phyloP scores from a whole-genome alignment of 2,888 invertebrate genomes.

The Drosophila barbarae region DNA sequence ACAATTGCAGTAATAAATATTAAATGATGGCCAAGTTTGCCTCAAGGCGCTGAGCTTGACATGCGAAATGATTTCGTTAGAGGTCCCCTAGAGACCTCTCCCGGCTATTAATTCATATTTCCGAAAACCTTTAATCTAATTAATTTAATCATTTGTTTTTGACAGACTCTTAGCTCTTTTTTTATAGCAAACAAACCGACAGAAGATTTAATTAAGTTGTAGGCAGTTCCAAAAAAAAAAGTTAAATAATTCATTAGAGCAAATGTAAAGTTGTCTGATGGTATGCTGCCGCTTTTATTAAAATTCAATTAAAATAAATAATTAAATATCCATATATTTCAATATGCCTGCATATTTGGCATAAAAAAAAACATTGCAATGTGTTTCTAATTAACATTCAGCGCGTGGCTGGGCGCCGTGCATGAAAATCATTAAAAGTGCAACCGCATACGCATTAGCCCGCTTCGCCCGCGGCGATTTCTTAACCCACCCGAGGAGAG shows the following conservation, averaged over 20 bases:
- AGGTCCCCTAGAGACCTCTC: neutral
- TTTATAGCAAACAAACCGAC: neutral
- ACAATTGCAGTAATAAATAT: conserved; percentile 50
- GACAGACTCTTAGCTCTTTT: neutral
- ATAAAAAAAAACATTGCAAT: conserved; percentile 19
- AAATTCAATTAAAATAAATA: conserved; percentile 59
- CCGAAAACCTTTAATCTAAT: neutral
- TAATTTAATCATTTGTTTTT: conserved; percentile 1
- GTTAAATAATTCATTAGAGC: conserved; percentile 12
- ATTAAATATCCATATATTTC: conserved; percentile 43
- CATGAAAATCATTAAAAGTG: conserved; percentile 40
- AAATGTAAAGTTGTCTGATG: conserved; percentile 11
- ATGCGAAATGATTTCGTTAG: conserved; percentile 21
- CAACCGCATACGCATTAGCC: conserved; percentile 33
- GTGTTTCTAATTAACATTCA: conserved; percentile 68
- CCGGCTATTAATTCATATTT: conserved; percentile 2
- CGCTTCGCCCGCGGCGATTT: conserved; percentile 1
- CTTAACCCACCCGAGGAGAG: conserved; percentile 20
- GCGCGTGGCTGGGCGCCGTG: conserved; percentile 17
- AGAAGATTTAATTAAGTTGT: conserved; percentile 26
- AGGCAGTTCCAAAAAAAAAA: neutral
- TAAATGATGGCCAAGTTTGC: conserved; percentile 46
- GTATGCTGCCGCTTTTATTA: conserved; percentile 19
- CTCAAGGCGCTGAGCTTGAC: conserved; percentile 23
- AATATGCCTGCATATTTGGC: conserved; percentile 19